These are phyloP conservation scores for Trachurus trachurus DNA, from an alignment of 2,797 vertebrate species.

Conservation along the genomic window DNA sequence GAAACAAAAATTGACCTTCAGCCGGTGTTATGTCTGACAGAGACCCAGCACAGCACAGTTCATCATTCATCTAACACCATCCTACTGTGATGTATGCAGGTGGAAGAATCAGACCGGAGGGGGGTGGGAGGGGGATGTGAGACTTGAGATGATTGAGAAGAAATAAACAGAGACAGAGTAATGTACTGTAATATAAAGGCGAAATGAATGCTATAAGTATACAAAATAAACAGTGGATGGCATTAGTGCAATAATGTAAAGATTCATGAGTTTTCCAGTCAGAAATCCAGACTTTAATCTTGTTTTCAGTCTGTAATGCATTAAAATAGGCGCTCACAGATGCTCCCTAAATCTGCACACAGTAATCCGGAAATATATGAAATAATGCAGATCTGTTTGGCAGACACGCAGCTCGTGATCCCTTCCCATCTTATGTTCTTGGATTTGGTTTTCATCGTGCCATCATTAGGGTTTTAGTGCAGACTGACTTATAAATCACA, in stretches of 20 bases:
- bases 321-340: slow-evolving; percentile 46
- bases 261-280: not conserved
- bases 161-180: slow-evolving; percentile 21
- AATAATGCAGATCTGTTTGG: slow-evolving; percentile 35
- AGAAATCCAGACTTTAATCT: slow-evolving; percentile 18
- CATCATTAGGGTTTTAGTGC: slow-evolving; percentile 17
- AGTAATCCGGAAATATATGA: slow-evolving; percentile 18
- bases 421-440: slow-evolving; percentile 16
- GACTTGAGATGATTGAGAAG: not conserved
- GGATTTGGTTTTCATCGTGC: slow-evolving; percentile 13
- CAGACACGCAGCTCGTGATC: slow-evolving; percentile 17
- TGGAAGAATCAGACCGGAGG: slow-evolving; percentile 48
- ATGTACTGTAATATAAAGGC: not conserved
- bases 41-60: slow-evolving; percentile 31
- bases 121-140: not conserved
- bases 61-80: slow-evolving; percentile 61
- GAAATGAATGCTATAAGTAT: not conserved
- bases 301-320: slow-evolving; percentile 15
- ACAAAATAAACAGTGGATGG: slow-evolving; percentile 9
- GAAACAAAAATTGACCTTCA: slow-evolving; percentile 71
- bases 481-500: slow-evolving; percentile 22
- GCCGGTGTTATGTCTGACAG: slow-evolving; percentile 46
- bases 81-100: slow-evolving; percentile 57
- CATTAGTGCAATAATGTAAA: slow-evolving; percentile 5
- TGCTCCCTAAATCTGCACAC: slow-evolving; percentile 13